A percentile compares a stretch with the other conserved stretches of the same genome.
These are phyloP conservation scores for Nothobranchius furzeri DNA, from an alignment of 2,113 vertebrate species.

Conservation along the genomic window DNA sequence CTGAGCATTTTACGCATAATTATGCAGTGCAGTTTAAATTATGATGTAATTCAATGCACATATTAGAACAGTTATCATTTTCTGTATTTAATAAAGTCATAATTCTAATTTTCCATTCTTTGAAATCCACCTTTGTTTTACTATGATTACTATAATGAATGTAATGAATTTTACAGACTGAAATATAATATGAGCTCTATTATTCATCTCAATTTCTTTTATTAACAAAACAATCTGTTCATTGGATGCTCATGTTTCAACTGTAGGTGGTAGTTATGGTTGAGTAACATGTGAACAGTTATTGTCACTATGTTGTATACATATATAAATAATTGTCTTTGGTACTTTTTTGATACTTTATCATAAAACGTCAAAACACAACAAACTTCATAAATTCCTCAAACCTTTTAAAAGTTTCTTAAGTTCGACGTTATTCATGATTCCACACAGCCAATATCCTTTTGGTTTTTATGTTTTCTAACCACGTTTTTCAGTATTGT, in stretches of 20 bases:
- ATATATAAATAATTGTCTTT: too few species aligned
- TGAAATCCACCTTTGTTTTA: slow-evolving; percentile 20
- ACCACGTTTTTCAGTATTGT: too few species aligned
- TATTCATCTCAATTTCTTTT: slow-evolving; percentile 2
- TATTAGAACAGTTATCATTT: slow-evolving; percentile 29
- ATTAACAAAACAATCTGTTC: slow-evolving; percentile 13
- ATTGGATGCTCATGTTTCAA: background rate
- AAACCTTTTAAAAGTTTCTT: too few species aligned
- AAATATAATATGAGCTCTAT: slow-evolving; percentile 21
- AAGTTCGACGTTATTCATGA: too few species aligned
- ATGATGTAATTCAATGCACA: slow-evolving; percentile 16
- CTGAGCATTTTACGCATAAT: background rate
- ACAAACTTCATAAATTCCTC: too few species aligned
- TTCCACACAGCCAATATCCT: too few species aligned
- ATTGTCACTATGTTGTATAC: too few species aligned
- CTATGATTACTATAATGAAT: slow-evolving; percentile 7
- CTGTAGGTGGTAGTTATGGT: too few species aligned
- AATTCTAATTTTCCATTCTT: slow-evolving; percentile 30
- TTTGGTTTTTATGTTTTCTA: too few species aligned
- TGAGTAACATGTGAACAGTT: too few species aligned
- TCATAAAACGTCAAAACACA: too few species aligned
- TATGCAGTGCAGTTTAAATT: slow-evolving; percentile 3
- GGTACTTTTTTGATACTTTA: too few species aligned
- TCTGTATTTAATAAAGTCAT: slow-evolving; percentile 29
- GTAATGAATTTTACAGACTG: slow-evolving; percentile 34